A percentile compares a stretch with the other conserved stretches of the same genome.
These are phyloP conservation scores for Tachina grossa DNA, from an alignment of 2,888 invertebrate genomes.

Conservation along the genomic window DNA sequence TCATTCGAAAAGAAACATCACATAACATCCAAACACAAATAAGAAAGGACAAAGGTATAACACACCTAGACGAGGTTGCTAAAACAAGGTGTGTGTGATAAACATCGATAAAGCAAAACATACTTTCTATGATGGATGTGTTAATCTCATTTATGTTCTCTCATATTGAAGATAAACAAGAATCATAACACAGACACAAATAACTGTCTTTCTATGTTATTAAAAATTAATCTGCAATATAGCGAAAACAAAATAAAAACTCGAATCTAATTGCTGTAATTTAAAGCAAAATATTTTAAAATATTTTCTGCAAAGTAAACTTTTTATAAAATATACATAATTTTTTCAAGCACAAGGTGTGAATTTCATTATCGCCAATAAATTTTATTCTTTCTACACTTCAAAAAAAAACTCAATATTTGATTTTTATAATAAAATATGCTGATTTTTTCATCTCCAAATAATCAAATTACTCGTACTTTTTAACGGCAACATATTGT, in stretches of 20 bases:
- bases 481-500: background rate
- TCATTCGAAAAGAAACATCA: no score
- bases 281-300: conserved; percentile 7
- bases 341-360: conserved; percentile 24
- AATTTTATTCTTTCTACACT: background rate
- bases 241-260: background rate
- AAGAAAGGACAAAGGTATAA: no score
- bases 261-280: background rate
- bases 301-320: conserved; percentile 35
- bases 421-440: conserved; percentile 27
- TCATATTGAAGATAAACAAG: background rate
- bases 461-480: conserved; percentile 51
- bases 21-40: no score
- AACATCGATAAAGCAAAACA: background rate
- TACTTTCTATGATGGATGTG: background rate
- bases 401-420: conserved; percentile 24
- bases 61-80: no score
- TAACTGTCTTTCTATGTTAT: background rate
- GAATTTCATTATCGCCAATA: conserved; percentile 26
- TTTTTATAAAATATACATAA: conserved; percentile 18
- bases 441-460: background rate
- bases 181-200: conserved; percentile 7
- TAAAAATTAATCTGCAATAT: background rate
- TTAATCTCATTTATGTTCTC: no score
- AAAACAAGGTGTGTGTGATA: background rate